Evolutionary conservation across 2,888 invertebrate genomes (phyloP), one percentile per base, ranked within the genome.

Genomic region (Mallateleia sp.): DNA sequence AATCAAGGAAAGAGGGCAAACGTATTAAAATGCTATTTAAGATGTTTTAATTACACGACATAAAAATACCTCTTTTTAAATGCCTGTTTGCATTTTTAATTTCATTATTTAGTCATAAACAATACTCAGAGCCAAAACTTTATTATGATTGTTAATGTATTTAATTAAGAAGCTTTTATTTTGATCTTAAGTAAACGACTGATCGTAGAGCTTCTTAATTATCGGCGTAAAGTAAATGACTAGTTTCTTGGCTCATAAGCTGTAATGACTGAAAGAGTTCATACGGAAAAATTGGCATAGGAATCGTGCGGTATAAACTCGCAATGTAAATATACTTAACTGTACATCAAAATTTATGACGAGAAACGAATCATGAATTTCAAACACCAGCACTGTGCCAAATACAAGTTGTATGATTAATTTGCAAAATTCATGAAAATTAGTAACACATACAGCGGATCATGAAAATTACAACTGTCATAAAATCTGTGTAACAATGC

Each of bases 301-400:
- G 64, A 74, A 66, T 84, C 62, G 79, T 32, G 45, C 20, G 38
- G 71, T 60, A 75, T 67, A 50, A 78, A 85, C 34, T n/a, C 42
- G 69, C 54, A 47, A 85, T 69, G 64, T 52, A 80, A 81, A 85
- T 71, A 71, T 66, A 58, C 62, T 80, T 85, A 85, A 85, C 80
- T 85, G 80, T 80, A 80, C 69, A 85, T 80, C 69, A 69, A 75
- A 80, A 69, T 85, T 85, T 85, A 85, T 64, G 74, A 64, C 64
- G 25, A 80, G 80, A 80, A 85, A 79, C 54, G 69, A 74, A 47
- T 85, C 62, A 69, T 79, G 78, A 79, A 75, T 79, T 78, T 60
- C 45, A 72, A 78, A 25, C 56, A 25, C 32, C 28, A 60, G 50
- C 14, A 14, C 32, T 42, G 58, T 34, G 66, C 78, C 72, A 67